phyloP scores from a whole-genome alignment of 2,113 vertebrate species.

The Vulpes lagopus region DNA sequence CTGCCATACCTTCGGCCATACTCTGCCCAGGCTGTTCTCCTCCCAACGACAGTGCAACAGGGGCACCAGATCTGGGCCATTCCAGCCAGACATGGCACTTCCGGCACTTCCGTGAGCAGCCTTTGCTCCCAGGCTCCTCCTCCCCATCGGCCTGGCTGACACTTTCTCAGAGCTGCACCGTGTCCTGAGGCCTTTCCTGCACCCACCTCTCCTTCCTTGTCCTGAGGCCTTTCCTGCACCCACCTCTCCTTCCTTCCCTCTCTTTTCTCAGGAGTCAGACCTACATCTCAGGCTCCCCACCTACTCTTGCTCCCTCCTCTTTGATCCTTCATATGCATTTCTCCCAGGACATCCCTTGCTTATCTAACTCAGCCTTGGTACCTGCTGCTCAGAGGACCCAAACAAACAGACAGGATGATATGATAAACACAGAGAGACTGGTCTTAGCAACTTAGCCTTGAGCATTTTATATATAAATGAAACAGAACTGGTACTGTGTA shows the following conservation, averaged over 20 bases:
- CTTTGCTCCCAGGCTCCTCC: background rate
- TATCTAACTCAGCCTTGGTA: background rate
- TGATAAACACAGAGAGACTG: background rate
- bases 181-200: background rate
- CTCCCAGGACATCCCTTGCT: background rate
- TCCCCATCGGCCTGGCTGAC: background rate
- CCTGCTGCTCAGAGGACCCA: slow-evolving; percentile 31
- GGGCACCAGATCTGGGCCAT: background rate
- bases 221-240: background rate
- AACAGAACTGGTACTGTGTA: background rate
- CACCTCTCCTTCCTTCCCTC: background rate
- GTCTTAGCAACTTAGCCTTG: background rate
- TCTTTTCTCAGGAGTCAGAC: background rate
- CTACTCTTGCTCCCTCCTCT: background rate
- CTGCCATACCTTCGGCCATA: background rate
- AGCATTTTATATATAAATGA: slow-evolving; percentile 41
- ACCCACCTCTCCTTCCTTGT: background rate
- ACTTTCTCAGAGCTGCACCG: background rate
- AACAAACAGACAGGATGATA: background rate
- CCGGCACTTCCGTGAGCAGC: background rate
- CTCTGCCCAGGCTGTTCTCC: background rate
- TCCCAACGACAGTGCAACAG: background rate
- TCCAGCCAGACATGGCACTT: background rate
- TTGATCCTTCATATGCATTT: background rate
- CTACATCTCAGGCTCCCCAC: background rate